Evolutionary conservation across 2,797 vertebrate genomes (phyloP), one percentile per base, ranked within the genome.

Genomic region (Notolepis coatsorum): DNA sequence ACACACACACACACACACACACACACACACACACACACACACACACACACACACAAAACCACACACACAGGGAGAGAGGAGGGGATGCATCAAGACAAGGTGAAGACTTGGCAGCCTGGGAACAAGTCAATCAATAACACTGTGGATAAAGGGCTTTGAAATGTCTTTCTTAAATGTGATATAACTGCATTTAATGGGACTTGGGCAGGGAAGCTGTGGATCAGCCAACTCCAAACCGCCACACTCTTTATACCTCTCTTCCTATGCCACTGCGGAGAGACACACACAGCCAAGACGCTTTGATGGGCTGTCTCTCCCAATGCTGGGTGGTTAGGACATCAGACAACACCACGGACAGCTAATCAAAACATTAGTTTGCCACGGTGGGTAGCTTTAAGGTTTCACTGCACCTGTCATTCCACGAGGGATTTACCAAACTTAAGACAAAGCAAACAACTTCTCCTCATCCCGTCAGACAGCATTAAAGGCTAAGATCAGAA

Each of bases 351-450:
- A 75, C 51, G 72, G 77, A 82, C 61, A 50, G 68, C 73, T 79
- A 79, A 85, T 83, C 65, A 78, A 86, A 85, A 89, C 81, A 86
- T 88, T 75, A 41, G 80, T 85, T 85, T 85, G 64, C 77, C 62
- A 73, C 61, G 68, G 78, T 73, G 65, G 61, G 78, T 72, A 74
- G 71, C 70, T 82, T 82, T 75, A 63, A n/a, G 56, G 77, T 86
- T 85, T 87, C 77, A 78, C 67, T 68, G 45, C 38, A 73, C 27
- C 41, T 48, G 61, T 49, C 71, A 61, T 72, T 69, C 66, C 61
- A 47, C 55, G 70, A 51, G 37, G 66, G 68, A 84, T 68, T 80
- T 77, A 59, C 57, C 72, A 41, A 80, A 79, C 61, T 63, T 68
- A 68, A 78, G 68, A 84, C 53, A 69, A 76, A 50, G 37, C 66